Evolutionary conservation across 2,113 vertebrate species (phyloP), one percentile per base, ranked within the genome.

Genomic region (Brachyhypopomus gauderio): DNA sequence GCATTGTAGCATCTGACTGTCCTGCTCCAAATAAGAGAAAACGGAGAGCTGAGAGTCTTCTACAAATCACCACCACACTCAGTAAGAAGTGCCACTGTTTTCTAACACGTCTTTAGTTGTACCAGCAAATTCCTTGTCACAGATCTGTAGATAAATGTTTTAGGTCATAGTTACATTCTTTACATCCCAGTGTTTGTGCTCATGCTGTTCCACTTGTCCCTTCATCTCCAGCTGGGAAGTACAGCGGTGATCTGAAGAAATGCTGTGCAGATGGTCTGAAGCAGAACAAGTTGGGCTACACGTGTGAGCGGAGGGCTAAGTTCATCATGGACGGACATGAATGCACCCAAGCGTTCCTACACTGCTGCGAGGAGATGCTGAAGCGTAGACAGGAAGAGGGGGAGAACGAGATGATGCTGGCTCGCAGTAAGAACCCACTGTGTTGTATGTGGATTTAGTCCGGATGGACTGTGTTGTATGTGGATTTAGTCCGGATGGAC

Each of bases 181-280:
- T 76, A 36, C 14, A 14, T 38, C 9, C 22, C 25, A 2, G 0
- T 14, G 14, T 56, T 2, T 0, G 22, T 59, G 14, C 30, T 4
- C 27, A 36, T 41, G 1, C 34, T 11, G 6, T 14, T n/a, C 45
- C 5, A 2, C 19, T 5, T 52, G 9, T 14, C 3, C 12, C 27
- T 25, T 27, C 34, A 1, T 12, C 0, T 3, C 19, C 87, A 94
- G 94, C 2, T 2, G 76, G 87, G 0, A 59, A 92, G 48, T 95
- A 92, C 88, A 81, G 79, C 22, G 48, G 55, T 48, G 2, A 0
- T 2, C 36, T 89, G 14, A 89, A 84, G 12, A 89, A 79, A 64
- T 96, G 95, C 75, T 96, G 95, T 0, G 84, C 90, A 75, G 92
- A 94, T 0, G 95, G 95, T 0, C 94, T 95, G 93, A 78, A 77